Percentiles rank a stretch among this genome's conserved stretches.
Conservation (phyloP, 2,113 vertebrate species). For the Rhombomys opimus region DNA sequence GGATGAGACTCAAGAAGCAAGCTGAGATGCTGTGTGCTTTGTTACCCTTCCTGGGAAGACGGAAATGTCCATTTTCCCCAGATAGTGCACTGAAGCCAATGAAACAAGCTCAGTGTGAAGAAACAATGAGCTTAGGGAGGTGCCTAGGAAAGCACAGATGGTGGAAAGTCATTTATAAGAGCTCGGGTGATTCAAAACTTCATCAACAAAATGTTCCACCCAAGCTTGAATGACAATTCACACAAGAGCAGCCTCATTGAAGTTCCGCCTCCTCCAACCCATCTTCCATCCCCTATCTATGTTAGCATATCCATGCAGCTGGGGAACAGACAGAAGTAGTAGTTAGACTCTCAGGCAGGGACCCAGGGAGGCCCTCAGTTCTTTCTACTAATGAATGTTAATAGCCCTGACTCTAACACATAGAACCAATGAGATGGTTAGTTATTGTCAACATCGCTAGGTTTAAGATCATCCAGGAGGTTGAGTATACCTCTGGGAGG, state of each 20-base stretch:
- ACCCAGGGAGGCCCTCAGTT: background rate
- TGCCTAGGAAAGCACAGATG: too few species aligned
- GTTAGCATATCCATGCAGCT: background rate
- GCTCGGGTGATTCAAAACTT: background rate
- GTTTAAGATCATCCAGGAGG: background rate
- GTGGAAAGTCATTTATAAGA: too few species aligned
- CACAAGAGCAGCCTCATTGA: background rate
- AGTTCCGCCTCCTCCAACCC: background rate
- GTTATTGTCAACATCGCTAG: background rate
- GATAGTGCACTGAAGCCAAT: background rate
- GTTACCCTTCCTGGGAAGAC: background rate
- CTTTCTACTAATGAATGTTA: background rate
- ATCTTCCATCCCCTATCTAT: background rate
- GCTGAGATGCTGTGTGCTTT: background rate
- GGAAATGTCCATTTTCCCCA: background rate
- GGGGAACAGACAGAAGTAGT: too few species aligned
- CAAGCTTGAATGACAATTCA: too few species aligned
- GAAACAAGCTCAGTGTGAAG: background rate
- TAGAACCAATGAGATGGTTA: too few species aligned
- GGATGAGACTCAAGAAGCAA: background rate
- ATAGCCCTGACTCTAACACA: background rate
- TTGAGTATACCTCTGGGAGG: background rate
- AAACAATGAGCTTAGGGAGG: background rate
- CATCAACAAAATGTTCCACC: background rate
- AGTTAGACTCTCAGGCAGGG: background rate